These are phyloP conservation scores for Scytalopus superciliaris DNA, from an alignment of 2,113 vertebrate genomes.

Conservation along the genomic window DNA sequence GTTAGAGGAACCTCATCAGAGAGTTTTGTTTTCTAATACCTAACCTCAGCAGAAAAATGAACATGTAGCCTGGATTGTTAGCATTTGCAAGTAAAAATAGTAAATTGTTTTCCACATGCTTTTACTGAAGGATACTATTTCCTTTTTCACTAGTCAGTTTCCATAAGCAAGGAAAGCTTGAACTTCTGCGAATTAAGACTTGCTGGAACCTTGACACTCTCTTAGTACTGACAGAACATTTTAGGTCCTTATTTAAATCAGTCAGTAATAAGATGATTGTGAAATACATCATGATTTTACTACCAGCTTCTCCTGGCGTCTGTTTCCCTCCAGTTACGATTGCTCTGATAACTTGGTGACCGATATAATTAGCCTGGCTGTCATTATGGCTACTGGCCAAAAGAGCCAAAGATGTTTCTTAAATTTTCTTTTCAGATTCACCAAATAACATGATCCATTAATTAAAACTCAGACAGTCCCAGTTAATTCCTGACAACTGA, in stretches of 20 bases:
- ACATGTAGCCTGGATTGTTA: not conserved
- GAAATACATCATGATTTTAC: constrained; percentile 60
- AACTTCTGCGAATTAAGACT: not conserved
- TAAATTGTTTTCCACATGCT: not conserved
- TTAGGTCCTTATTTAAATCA: constrained; percentile 33
- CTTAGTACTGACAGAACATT: not conserved
- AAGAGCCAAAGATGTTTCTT: not conserved
- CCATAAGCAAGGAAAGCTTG: not conserved
- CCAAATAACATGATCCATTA: not conserved
- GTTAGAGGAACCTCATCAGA: not conserved
- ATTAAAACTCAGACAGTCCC: not conserved
- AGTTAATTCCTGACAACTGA: constrained; percentile 9
- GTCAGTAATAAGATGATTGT: constrained; percentile 49
- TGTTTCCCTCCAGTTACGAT: constrained; percentile 45
- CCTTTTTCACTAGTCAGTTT: not conserved
- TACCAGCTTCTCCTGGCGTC: constrained; percentile 38
- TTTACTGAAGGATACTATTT: not conserved
- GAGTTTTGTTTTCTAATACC: not conserved
- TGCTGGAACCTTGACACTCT: constrained; percentile 10
- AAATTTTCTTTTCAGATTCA: not conserved
- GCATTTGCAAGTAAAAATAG: not conserved
- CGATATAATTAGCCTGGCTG: constrained; percentile 40
- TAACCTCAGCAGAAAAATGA: not conserved
- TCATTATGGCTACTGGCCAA: constrained; percentile 42
- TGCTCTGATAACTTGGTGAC: constrained; percentile 41